phyloP scores from a whole-genome alignment of 2,888 invertebrate species.

The Drosophila affinis region DNA sequence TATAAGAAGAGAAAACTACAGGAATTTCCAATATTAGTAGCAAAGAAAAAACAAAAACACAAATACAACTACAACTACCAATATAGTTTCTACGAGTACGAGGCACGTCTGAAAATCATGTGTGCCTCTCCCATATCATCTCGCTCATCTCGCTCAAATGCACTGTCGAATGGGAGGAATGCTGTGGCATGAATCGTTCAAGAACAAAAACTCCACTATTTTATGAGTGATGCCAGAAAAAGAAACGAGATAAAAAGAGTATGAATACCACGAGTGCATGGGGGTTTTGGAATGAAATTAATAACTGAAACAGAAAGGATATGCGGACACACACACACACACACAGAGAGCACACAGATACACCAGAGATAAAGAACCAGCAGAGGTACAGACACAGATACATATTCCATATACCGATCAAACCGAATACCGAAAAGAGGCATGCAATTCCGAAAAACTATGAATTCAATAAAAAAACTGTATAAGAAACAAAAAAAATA shows the following conservation, averaged over 20 bases:
- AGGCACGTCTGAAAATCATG: no score
- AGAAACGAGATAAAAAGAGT: background rate
- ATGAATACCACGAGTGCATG: background rate
- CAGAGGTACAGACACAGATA: background rate
- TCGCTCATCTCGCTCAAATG: background rate
- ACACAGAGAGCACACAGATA: background rate
- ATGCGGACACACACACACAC: background rate
- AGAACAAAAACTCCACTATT: background rate
- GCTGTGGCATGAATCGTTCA: background rate
- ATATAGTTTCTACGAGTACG: background rate
- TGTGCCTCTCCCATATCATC: background rate
- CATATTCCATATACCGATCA: background rate
- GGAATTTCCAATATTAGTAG: no score
- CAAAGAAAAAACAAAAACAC: no score
- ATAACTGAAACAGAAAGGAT: background rate
- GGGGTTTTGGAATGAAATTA: background rate
- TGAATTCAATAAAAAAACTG: slow-evolving; percentile 58
- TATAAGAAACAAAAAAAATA: slow-evolving; percentile 46
- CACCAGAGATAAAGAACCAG: background rate
- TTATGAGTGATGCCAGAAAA: background rate
- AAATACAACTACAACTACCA: background rate
- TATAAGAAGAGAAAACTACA: no score
- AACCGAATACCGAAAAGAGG: slow-evolving; percentile 4
- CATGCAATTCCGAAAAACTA: slow-evolving; percentile 21
- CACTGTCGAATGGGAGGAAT: background rate